These are phyloP conservation scores for Thryonomys swinderianus DNA, from an alignment of 2,113 vertebrate genomes.

Conservation along the genomic window DNA sequence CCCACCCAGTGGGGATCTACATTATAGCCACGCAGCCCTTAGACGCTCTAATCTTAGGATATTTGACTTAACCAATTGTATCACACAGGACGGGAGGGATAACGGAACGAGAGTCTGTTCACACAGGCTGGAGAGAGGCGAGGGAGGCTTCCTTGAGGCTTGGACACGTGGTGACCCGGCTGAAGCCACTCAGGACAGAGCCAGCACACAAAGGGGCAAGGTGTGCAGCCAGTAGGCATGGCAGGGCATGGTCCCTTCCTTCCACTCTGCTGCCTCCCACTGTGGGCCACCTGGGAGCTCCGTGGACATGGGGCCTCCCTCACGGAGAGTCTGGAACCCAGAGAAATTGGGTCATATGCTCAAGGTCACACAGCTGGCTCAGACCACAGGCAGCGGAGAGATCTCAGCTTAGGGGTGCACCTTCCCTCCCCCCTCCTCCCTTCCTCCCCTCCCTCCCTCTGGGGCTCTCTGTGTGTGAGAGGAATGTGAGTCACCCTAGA, in stretches of 20 bases:
- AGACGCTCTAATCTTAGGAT: neutral
- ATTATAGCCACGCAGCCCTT: neutral
- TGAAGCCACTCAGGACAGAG: neutral
- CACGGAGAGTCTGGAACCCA: neutral
- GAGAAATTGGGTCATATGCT: neutral
- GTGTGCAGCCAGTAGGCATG: fast-evolving
- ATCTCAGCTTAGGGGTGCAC: neutral
- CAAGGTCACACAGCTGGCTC: neutral
- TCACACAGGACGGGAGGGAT: neutral
- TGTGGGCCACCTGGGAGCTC: neutral
- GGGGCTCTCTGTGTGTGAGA: neutral
- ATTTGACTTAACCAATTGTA: slow-evolving; percentile 11
- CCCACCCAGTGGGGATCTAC: neutral
- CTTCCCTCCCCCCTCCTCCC: fast-evolving
- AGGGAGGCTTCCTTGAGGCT: neutral
- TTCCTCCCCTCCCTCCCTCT: too few relatives aligned
- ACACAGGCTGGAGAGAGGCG: neutral
- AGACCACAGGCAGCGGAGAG: neutral
- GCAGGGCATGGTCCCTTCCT: fast-evolving
- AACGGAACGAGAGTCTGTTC: neutral
- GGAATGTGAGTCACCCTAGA: neutral
- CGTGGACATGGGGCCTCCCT: neutral
- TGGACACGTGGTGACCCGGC: neutral
- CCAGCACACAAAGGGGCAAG: fast-evolving
- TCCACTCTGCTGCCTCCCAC: neutral